Evolutionary conservation across 92 coral and sea anemone genomes (phyloP).

Genomic region (Epizoanthus stellaris): DNA sequence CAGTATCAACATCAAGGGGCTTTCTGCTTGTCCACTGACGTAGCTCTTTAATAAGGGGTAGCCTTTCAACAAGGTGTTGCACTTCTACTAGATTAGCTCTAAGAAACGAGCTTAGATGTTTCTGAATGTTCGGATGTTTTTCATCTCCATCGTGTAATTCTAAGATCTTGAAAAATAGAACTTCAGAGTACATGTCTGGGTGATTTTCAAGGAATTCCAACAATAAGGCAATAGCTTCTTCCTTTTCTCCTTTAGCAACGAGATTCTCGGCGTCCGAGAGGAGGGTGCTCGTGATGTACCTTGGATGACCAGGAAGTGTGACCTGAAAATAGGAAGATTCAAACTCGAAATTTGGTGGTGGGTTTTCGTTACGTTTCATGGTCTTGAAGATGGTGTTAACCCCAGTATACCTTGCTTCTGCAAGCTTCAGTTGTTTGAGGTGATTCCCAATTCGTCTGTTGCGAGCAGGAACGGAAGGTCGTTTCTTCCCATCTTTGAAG

Average conservation of each 20-base stretch:
- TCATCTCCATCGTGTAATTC: slow-evolving; percentile 53
- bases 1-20: slow-evolving; percentile 46
- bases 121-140: slow-evolving; percentile 51
- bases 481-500: slow-evolving; percentile 60
- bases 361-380: slow-evolving; percentile 71
- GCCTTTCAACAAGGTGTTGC: slow-evolving; percentile 41
- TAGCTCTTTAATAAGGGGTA: slow-evolving; percentile 50
- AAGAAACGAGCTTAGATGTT: slow-evolving; percentile 17
- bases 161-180: slow-evolving; percentile 54
- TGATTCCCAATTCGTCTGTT: slow-evolving; percentile 80
- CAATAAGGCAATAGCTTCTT: slow-evolving; percentile 60
- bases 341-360: slow-evolving; percentile 67
- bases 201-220: slow-evolving; percentile 44
- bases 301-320: slow-evolving; percentile 80
- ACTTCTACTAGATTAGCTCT: slow-evolving; percentile 7
- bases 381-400: slow-evolving; percentile 73
- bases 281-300: slow-evolving; percentile 56
- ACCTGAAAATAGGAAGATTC: slow-evolving; percentile 60
- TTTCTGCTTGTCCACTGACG: slow-evolving; percentile 46
- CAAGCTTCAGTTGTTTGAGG: slow-evolving; percentile 69
- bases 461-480: slow-evolving; percentile 77
- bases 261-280: slow-evolving; percentile 60
- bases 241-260: slow-evolving; percentile 69
- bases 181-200: slow-evolving; percentile 34
- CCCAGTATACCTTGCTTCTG: slow-evolving; percentile 83